Evolutionary conservation across 1,140 invertebrate genomes (phyloP), one percentile per base, ranked within the genome.

Genomic region (Venturia canescens): DNA sequence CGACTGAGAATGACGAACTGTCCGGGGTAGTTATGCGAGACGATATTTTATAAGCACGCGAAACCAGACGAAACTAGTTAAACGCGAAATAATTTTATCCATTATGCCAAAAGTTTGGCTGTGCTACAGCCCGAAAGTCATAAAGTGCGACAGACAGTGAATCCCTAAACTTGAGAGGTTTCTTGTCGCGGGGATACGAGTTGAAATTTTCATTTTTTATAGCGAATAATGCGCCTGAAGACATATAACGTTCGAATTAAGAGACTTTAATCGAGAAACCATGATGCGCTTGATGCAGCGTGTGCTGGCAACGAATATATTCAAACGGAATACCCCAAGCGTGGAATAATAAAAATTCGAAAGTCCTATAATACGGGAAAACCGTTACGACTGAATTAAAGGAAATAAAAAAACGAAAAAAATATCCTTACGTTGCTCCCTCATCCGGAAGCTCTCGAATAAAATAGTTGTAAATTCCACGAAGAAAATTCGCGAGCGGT

Each of bases 141-240:
- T 79, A 81, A 83, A 83, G 66, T 83, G 78, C 80, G 71, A 80
- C 78, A 77, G 83, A 83, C 80, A 72, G 78, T 82, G 78, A 83
- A 82, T 81, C 78, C 63, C 79, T 77, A 75, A 80, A 83, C 44
- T n/a, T 18, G 21, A 31, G 57, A 81, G 21, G 34, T 38, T 60
- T 31, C 18, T 44, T 44, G 18, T 63, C 29, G 72, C n/a, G 34
- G 66, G 67, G 31, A 27, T 60, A 53, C 21, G 13, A 44, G 60
- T 38, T 69, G 4, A 69, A n/a, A 23, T 66, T 44, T 44, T 38
- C 57, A 4, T n/a, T 23, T 66, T 44, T 44, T 13, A 44, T 60
- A 29, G n/a, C 31, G 50, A 27, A 60, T 23, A 60, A 31, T 48
- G 34, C 31, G 70, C 60, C n/a, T 26, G 18, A 81, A 83, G 79